Base-by-base conservation (phyloP, 2,113 vertebrate genomes). In the Gulo gulo region DNA sequence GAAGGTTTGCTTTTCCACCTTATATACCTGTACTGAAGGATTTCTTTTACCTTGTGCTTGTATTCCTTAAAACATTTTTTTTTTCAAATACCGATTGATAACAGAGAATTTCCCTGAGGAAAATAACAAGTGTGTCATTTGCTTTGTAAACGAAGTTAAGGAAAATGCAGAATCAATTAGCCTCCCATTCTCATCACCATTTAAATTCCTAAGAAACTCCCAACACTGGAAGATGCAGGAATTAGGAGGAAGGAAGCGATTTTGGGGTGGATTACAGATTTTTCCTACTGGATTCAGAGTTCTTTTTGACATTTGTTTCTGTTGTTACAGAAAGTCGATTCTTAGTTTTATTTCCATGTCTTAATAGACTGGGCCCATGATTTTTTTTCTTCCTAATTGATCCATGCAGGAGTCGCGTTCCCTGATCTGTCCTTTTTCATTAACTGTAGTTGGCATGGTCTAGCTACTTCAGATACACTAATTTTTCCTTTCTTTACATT, bases 271-370 rank as follows among this genome's bases (percentile, higher is more conserved):
- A 26, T 52, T 47, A 55, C 13, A 94, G 23, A 63, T 47, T 84
- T 96, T 94, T 88, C 34, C 74, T 71, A 2, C 74, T 81, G 78
- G 26, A 83, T 57, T 96, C 73, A 83, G 63, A 79, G 21, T 14
- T 69, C 9, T 61, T 74, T 29, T 67, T 29, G 57, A 23, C 24
- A 47, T 92, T 97, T 85, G 16, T 78, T 92, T 76, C 21, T 34
- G 34, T 73, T 86, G 23, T 67, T 76, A 24, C 26, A 50, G 47
- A 74, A 69, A 78, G 29, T 55, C 6, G 36, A 31, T 29, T 57
- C n/a, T 83, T 11, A 29, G 13, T 65, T 61, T 80, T 20, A 85
- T 61, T 81, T 82, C 39, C 69, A 6, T 45, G 5, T 42, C n/a
- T 71, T 78, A 18, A 36, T 29, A 76, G 12, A 78, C 2, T 23